Evolutionary conservation across 2,888 invertebrate species (phyloP), one percentile per base, ranked within the genome.

Genomic region (Pemphredon lugubris): DNA sequence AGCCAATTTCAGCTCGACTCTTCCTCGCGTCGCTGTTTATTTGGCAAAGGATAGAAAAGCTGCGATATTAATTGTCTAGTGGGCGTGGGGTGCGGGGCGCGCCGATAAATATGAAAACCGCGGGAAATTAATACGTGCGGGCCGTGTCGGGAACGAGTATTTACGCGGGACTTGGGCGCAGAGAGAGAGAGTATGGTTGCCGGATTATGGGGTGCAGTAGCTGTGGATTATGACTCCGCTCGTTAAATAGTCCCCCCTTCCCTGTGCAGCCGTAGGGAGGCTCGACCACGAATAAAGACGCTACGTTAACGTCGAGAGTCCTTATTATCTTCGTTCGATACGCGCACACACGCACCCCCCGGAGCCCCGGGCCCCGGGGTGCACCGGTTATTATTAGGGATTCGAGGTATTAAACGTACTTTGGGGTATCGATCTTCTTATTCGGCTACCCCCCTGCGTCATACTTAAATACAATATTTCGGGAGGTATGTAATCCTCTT

Each of bases 201-300:
- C 50, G 81, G 81, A 84, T 84, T 84, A 83, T 71, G 55, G 59
- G 63, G 60, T 74, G 79, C 47, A 76, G 68, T 75, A 67, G 81
- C 74, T 76, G 73, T 65, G 82, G 81, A 84, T 86, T 85, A 83
- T 66, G 73, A 40, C 71, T 77, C 47, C 60, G 77, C 65, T 82
- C 75, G 84, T 84, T 84, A 86, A 85, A 84, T 79, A 83, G 79
- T 63, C 74, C n/a, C n/a, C n/a, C n/a, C n/a, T n/a, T n/a, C n/a
- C n/a, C n/a, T n/a, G n/a, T 67, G 81, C 77, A 79, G 82, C 75
- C 42, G 39, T 59, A 54, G 58, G 32, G 9, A 59, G 37, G 23
- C 53, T 34, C 54, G 32, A 53, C 61, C 51, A 21, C 45, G 71
- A 79, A 79, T 76, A 74, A 79, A 77, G 79, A 73, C 59, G 45